Base-by-base conservation (phyloP, 2,888 invertebrate species). In the Vesta saturnalis region DNA sequence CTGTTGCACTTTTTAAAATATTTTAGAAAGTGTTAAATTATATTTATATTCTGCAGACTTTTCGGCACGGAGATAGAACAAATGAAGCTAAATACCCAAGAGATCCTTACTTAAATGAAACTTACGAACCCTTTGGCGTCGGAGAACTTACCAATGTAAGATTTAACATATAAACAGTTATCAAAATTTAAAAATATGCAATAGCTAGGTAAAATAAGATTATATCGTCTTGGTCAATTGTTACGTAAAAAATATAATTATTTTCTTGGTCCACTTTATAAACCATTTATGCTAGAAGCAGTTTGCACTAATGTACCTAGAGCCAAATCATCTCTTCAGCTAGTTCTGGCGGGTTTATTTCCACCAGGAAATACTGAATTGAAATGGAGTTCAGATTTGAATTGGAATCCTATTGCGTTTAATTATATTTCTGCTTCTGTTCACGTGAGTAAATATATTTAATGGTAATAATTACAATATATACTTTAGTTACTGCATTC, bases 51-150 rank as follows among this genome's bases (percentile, higher is more conserved):
- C n/a, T n/a, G n/a, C 19, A 52, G 52, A 2, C 19, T 1, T 52
- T 52, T 21, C 18, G 52, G n/a, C 52, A 52, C n/a, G 52, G 52
- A 5, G 52, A 52, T 19, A 52, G 19, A 52, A 52, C 52, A 12
- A 52, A 19, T 4, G 52, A 52, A 19, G 18, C 43, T 2, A 43
- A 12, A 2, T 43, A 43, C 14, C 43, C 43, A 4, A 43, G 14
- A 43, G 43, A 43, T 43, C 43, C 43, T 12, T 12, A 43, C 43
- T 2, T 2, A 3, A 43, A 43, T 14, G 12, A 8, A 43, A 43
- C 43, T 43, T 43, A 43, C 12, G 10, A 8, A n/a, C 43, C 43
- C 2, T 43, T n/a, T 10, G 43, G 43, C 14, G 10, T n/a, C 14
- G 43, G 43, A 43, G 43, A 43, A 43, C 43, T 43, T 43, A 43